A percentile compares a stretch with the other conserved stretches of the same genome.
Evolutionary conservation across 2,888 invertebrate species (phyloP).

Genomic region (Zaprionus obscuricornis): DNA sequence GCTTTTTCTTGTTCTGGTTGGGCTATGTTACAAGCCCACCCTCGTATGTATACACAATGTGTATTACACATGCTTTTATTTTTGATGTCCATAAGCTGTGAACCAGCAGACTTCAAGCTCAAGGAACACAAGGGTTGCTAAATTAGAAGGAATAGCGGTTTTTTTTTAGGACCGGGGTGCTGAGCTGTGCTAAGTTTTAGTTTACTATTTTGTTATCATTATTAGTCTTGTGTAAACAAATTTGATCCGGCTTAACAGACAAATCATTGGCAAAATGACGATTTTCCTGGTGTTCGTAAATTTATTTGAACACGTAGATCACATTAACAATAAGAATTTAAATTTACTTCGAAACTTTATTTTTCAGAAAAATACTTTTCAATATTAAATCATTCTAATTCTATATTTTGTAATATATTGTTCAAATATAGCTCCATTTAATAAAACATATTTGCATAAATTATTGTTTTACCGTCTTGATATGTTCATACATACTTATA

Average conservation of each 20-base stretch:
- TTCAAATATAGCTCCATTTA: no score
- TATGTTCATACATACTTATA: no score
- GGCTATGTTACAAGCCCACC: no score
- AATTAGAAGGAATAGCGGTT: constrained; percentile 27
- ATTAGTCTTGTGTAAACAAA: constrained; percentile 24
- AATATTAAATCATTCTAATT: neutral
- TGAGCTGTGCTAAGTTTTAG: constrained; percentile 21
- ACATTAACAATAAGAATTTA: no score
- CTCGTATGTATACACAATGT: no score
- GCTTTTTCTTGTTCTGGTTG: no score
- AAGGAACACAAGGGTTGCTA: constrained; percentile 21
- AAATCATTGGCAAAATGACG: constrained; percentile 15
- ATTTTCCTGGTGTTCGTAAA: no score
- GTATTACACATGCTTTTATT: constrained; percentile 7
- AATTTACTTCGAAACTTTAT: no score
- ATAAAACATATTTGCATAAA: no score
- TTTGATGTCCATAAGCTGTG: constrained; percentile 20
- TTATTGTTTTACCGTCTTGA: no score
- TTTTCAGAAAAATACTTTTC: neutral
- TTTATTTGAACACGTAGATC: no score
- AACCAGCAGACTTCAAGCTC: constrained; percentile 32
- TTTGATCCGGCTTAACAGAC: constrained; percentile 8
- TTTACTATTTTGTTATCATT: constrained; percentile 33
- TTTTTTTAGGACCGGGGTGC: constrained; percentile 50
- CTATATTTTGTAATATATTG: neutral